phyloP scores from a whole-genome alignment of 2,113 vertebrate genomes.

The Kryptolebias marmoratus region DNA sequence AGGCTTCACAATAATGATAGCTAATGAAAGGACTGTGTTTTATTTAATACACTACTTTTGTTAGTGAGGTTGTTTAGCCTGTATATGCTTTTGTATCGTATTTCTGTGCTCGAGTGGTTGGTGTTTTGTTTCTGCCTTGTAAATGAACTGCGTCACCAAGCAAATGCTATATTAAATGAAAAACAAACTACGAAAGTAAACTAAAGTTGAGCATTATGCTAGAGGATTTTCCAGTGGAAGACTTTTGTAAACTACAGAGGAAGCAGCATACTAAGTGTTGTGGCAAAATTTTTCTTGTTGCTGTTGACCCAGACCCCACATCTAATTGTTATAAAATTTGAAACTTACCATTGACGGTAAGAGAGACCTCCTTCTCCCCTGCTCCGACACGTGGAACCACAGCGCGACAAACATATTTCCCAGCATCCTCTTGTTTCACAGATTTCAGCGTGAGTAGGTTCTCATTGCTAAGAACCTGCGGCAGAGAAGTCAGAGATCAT shows the following conservation, averaged over 20 bases:
- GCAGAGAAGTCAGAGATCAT: slow-evolving; percentile 52
- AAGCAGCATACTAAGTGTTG: slow-evolving; percentile 22
- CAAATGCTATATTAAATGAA: background rate
- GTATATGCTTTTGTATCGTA: background rate
- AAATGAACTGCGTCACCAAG: slow-evolving; percentile 25
- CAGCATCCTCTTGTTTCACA: slow-evolving; percentile 95
- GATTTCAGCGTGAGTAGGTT: slow-evolving; percentile 93
- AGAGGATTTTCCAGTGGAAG: background rate
- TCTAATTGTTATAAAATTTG: slow-evolving; percentile 21
- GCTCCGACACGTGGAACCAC: slow-evolving; percentile 95
- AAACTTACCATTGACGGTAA: slow-evolving; percentile 94
- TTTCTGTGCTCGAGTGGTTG: background rate
- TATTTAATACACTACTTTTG: slow-evolving; percentile 38
- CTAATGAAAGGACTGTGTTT: slow-evolving; percentile 29
- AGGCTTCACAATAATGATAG: slow-evolving; percentile 3
- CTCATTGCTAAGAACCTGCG: slow-evolving; percentile 95
- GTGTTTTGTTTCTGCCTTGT: slow-evolving; percentile 21
- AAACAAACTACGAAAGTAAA: background rate
- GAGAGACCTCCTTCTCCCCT: slow-evolving; percentile 92
- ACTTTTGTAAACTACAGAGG: slow-evolving; percentile 29
- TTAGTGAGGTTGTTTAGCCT: slow-evolving; percentile 9
- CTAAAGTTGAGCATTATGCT: slow-evolving; percentile 12
- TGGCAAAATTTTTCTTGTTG: slow-evolving; percentile 17
- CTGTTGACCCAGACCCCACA: slow-evolving; percentile 45
- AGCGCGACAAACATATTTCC: slow-evolving; percentile 95